phyloP scores from a whole-genome alignment of 2,113 vertebrate species.

The Amblyopsis rosae region DNA sequence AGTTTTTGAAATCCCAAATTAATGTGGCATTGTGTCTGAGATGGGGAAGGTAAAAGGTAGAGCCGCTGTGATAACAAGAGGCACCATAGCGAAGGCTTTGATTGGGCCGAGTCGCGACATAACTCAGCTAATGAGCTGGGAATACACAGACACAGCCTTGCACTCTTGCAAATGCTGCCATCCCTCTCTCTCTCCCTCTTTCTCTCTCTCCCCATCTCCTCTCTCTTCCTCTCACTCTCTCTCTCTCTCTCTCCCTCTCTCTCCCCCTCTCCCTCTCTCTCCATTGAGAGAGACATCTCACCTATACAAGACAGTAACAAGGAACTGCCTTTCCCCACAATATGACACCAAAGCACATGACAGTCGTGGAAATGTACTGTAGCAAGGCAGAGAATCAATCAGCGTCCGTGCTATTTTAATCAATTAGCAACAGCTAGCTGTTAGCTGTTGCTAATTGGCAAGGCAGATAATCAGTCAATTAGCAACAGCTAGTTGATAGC shows the following conservation, averaged over 20 bases:
- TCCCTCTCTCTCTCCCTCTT: constrained; percentile 1
- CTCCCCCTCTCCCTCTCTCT: background rate
- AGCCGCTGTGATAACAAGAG: constrained; percentile 1
- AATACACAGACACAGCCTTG: constrained; percentile 4
- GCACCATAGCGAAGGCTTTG: constrained; percentile 30
- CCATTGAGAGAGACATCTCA: too few relatives aligned
- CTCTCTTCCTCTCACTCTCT: background rate
- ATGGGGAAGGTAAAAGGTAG: constrained; percentile 10
- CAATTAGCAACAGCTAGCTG: too few relatives aligned
- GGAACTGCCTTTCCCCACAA: too few relatives aligned
- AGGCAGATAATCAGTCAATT: too few relatives aligned
- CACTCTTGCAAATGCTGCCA: background rate
- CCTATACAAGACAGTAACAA: too few relatives aligned
- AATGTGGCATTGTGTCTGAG: constrained; percentile 8
- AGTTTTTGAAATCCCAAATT: background rate
- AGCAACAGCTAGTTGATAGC: too few relatives aligned
- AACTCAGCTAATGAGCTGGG: constrained; percentile 38
- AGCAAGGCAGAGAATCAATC: too few relatives aligned
- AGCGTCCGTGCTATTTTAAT: too few relatives aligned
- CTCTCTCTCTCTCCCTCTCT: background rate
- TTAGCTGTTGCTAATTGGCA: too few relatives aligned
- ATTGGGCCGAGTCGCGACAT: constrained; percentile 14
- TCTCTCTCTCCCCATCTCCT: background rate
- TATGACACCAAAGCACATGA: too few relatives aligned
- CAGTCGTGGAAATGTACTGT: too few relatives aligned